phyloP scores from a whole-genome alignment of 2,888 invertebrate genomes.

The Drosophila antonietae region DNA sequence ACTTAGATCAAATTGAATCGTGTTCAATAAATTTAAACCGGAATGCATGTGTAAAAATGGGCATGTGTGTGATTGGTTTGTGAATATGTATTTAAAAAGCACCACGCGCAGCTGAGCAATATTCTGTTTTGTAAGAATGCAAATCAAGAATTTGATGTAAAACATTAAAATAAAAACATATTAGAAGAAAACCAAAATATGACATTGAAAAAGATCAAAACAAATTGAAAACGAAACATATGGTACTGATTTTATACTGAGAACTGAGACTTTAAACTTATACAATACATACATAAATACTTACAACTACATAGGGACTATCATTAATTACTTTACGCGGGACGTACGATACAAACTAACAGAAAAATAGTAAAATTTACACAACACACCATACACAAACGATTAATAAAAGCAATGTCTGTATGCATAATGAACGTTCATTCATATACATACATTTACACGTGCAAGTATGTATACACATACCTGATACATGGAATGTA shows the following conservation, averaged over 20 bases:
- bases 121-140: slow-evolving; percentile 60
- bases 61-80: slow-evolving; percentile 27
- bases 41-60: slow-evolving; percentile 22
- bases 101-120: slow-evolving; percentile 71
- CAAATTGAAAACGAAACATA: slow-evolving; percentile 65
- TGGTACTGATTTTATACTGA: slow-evolving; percentile 81
- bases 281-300: slow-evolving; percentile 61
- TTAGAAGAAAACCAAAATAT: slow-evolving; percentile 34
- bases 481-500: slow-evolving; percentile 9
- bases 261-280: slow-evolving; percentile 78
- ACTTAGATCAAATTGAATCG: not conserved
- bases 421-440: slow-evolving; percentile 16
- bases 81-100: slow-evolving; percentile 58
- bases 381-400: slow-evolving; percentile 31
- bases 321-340: slow-evolving; percentile 62
- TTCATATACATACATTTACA: not conserved
- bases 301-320: slow-evolving; percentile 67
- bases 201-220: slow-evolving; percentile 44
- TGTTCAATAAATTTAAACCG: slow-evolving; percentile 11
- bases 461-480: not conserved
- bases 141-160: slow-evolving; percentile 40
- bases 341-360: slow-evolving; percentile 58
- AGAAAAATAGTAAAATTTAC: slow-evolving; percentile 75
- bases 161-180: slow-evolving; percentile 5
- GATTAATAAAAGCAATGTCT: not conserved